A percentile compares a stretch with the other conserved stretches of the same genome.
Conservation (phyloP, 30 jellyfish, hydroid and myxozoan genomes). For the Pseudorhiza aurosa region DNA sequence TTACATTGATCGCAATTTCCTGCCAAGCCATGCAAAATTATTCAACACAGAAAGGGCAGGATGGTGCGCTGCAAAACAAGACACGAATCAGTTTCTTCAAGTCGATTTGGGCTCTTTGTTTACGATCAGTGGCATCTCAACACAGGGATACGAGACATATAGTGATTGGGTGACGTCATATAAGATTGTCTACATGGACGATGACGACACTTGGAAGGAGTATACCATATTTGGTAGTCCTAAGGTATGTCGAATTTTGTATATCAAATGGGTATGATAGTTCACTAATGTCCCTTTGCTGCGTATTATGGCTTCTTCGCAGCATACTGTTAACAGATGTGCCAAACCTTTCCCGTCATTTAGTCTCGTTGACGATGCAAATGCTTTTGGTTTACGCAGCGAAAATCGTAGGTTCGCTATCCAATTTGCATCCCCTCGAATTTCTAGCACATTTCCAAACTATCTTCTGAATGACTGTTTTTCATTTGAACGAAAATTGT, state of each 20-base stretch:
- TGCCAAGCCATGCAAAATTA: constrained; percentile 77
- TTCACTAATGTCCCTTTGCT: no score
- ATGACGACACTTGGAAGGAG: constrained; percentile 66
- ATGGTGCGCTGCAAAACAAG: constrained; percentile 87
- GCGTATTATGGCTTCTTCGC: no score
- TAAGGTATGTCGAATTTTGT: constrained; percentile 79
- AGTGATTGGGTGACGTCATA: constrained; percentile 90
- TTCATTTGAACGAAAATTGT: no score
- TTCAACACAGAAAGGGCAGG: constrained; percentile 63
- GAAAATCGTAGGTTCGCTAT: no score
- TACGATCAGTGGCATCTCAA: constrained; percentile 82
- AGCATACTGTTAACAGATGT: no score
- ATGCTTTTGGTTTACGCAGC: no score
- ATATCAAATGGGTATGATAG: no score
- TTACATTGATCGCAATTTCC: constrained; percentile 61
- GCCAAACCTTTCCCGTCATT: no score
- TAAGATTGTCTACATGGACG: constrained; percentile 41
- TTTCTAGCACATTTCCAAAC: no score
- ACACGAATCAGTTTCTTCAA: constrained; percentile 59
- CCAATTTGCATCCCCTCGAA: no score
- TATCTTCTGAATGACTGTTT: no score
- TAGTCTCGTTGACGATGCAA: no score
- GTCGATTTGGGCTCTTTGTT: constrained; percentile 72
- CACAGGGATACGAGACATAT: constrained; percentile 87
- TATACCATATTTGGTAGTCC: constrained; percentile 67